Evolutionary conservation across 2,113 vertebrate species (phyloP).

Genomic region (Nematolebias whitei): DNA sequence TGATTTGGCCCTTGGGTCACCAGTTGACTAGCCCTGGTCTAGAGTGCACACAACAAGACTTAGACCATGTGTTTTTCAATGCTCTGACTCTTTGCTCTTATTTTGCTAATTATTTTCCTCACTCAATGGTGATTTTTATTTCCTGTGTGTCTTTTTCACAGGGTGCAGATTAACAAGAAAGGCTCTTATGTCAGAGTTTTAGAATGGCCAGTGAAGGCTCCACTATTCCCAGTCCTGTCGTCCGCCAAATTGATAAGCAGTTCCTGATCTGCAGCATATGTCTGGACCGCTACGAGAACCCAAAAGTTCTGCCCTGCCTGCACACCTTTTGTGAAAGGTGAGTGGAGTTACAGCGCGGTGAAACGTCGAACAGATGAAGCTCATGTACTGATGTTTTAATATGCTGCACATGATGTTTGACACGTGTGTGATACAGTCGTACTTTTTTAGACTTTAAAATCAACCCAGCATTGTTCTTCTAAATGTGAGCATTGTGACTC

Average conservation of each 20-base stretch:
- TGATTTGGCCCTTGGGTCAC: too few relatives aligned
- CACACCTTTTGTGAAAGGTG: conserved; percentile 86
- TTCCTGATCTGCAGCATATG: conserved; percentile 99
- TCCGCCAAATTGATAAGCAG: conserved; percentile 98
- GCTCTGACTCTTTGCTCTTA: neutral
- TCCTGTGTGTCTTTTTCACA: conserved; percentile 65
- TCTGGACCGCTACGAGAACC: conserved; percentile 97
- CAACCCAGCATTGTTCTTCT: neutral
- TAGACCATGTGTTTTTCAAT: too few relatives aligned
- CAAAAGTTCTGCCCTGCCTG: conserved; percentile 97
- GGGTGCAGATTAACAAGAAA: conserved; percentile 84
- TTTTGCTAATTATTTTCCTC: neutral
- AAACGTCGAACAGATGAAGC: neutral
- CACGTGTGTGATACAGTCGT: too few relatives aligned
- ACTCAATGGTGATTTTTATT: neutral
- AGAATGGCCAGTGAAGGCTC: conserved; percentile 98
- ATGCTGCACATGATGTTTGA: too few relatives aligned
- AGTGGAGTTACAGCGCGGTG: conserved; percentile 32
- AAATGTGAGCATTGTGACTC: conserved; percentile 1
- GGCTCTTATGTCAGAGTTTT: conserved; percentile 87
- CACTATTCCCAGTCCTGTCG: conserved; percentile 94
- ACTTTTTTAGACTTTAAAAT: conserved; percentile 1
- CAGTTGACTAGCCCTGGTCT: too few relatives aligned
- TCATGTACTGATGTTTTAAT: too few relatives aligned
- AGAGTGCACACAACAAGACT: too few relatives aligned